Base-by-base conservation (phyloP, 2,113 vertebrate species). In the Pyrgilauda ruficollis region DNA sequence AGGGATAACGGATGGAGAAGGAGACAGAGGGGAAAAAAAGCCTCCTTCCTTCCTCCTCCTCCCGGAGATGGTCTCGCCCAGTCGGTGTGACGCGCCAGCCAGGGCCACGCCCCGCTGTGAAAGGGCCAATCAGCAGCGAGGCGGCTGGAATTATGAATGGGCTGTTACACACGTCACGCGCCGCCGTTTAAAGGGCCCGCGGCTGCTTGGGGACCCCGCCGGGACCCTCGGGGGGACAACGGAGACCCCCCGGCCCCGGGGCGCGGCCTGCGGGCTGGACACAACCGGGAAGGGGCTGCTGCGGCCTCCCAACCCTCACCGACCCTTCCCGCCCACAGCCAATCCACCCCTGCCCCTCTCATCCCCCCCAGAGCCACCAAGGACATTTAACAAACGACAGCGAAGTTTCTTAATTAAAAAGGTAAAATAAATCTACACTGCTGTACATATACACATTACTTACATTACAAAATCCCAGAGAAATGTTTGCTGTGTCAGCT, bases 141-240 rank as follows among this genome's bases (percentile, higher is more conserved):
- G 61, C 84, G 73, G 49, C 92, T 75, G 94, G 91, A 96, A 72
- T 97, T 97, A 95, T 97, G 95, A 97, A 97, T 97, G 96, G 75
- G 0, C 70, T 30, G 89, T 63, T 19, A 0, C 23, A 0, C 19
- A 37, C 90, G 92, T 94, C 84, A 82, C 69, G 2, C 16, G 21
- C 30, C 61, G 62, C 37, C 23, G 8, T 5, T 76, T 76, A 59
- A 94, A 95, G 68, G 88, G 69, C n/a, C 18, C 39, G 12, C 23
- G 28, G 50, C 30, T 0, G 22, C 8, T 4, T 6, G 16, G 73
- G 50, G 41, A 52, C 8, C 13, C 28, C 21, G 13, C 7, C 28
- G 28, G 10, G 28, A 20, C 10, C 7, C 12, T 8, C 41, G 33
- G 9, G 47, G 58, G 27, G 17, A 73, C 47, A 37, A 7, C 37